Base-by-base conservation (phyloP, 2,113 vertebrate species). In the Anoura caudifer region DNA sequence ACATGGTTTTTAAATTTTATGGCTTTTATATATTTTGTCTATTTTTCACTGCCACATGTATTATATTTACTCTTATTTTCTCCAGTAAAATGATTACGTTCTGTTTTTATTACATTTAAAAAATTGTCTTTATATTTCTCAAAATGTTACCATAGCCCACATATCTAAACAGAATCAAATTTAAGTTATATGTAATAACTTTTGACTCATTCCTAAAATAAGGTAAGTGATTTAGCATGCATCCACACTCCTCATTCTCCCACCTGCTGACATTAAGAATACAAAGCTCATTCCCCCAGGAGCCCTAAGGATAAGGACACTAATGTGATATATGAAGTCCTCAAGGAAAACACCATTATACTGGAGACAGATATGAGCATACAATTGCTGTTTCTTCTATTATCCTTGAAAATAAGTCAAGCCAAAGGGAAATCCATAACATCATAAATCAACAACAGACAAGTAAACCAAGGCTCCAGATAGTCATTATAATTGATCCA, bases 381-480 rank as follows among this genome's bases (percentile, higher is more conserved):
- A 76, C 54, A 3, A 0, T 24, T 43, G 28, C 94, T 97, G 45
- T 91, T 97, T 97, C 90, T 93, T 91, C 63, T 90, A 72, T 95
- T 91, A 91, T 86, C 79, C 50, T 72, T 52, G 70, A 95, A 94
- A 95, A 83, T 91, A 95, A 95, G 69, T 89, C 79, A 96, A 75
- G 69, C 83, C 69, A 52, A 33, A 47, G 24, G 31, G 83, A 92
- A 79, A 94, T 96, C 88, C 73, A 87, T 94, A 94, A 83, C 67
- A 89, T 72, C 3, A 11, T 93, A 92, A 96, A 17, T 95, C 91
- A 92, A 41, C 50, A 92, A 41, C 77, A 82, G 81, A 19, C 31
- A 80, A 54, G 38, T 86, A 67, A 83, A 45, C 2, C 5, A 59
- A 97, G 38, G 14, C 56, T 65, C 54, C 63, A 33, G 33, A 61